These are phyloP conservation scores for Cherax quadricarinatus DNA, from an alignment of 1,140 invertebrate species.

Conservation along the genomic window DNA sequence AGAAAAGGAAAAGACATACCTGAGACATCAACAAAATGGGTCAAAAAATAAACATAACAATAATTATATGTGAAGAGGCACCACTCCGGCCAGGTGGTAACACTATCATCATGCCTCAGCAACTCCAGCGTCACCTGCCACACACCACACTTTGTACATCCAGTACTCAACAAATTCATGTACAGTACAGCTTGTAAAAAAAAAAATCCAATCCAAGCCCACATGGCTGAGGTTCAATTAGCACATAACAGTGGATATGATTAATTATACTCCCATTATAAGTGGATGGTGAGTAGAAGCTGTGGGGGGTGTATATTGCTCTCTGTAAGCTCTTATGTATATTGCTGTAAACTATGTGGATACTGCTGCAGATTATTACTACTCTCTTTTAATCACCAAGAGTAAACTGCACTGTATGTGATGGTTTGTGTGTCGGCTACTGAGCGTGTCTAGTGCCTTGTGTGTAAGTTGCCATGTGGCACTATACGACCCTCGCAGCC, in stretches of 20 bases:
- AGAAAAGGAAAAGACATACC: slow-evolving; percentile 58
- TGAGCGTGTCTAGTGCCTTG: neutral
- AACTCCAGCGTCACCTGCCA: slow-evolving; percentile 33
- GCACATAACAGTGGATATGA: slow-evolving; percentile 44
- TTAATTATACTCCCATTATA: slow-evolving; percentile 54
- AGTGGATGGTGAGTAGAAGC: slow-evolving; percentile 64
- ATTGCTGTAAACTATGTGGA: slow-evolving; percentile 13
- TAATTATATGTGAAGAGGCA: slow-evolving; percentile 34
- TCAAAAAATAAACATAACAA: slow-evolving; percentile 53
- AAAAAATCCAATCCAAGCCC: slow-evolving; percentile 44
- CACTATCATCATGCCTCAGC: slow-evolving; percentile 20
- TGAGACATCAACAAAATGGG: slow-evolving; percentile 57
- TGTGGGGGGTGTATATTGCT: slow-evolving; percentile 33
- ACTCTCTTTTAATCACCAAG: neutral
- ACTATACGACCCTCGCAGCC: slow-evolving; percentile 51
- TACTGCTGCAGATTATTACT: neutral
- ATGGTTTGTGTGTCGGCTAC: neutral
- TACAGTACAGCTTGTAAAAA: slow-evolving; percentile 23
- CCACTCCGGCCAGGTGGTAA: slow-evolving; percentile 29
- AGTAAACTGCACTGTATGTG: neutral
- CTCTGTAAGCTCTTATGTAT: neutral
- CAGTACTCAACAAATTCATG: slow-evolving; percentile 43
- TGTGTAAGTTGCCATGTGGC: neutral
- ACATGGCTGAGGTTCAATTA: slow-evolving; percentile 30
- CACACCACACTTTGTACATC: slow-evolving; percentile 59